Evolutionary conservation across 2,888 invertebrate species (phyloP).

Genomic region (Drosophila affinis): DNA sequence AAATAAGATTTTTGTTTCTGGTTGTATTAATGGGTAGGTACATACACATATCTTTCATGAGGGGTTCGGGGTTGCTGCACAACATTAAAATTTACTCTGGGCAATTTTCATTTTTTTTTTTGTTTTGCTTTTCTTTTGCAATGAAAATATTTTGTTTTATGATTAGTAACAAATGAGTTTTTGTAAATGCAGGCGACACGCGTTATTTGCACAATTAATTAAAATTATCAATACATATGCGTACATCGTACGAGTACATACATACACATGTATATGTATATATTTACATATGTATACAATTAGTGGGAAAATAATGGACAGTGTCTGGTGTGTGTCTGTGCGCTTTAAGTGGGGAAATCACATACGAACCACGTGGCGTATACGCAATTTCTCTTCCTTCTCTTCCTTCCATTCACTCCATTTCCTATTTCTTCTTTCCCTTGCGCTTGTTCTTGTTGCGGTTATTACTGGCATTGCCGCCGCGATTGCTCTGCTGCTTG

Average conservation of each 20-base stretch:
- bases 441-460: conserved; percentile 76
- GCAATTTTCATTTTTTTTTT: conserved; percentile 21
- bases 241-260: conserved; percentile 29
- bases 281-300: conserved; percentile 26
- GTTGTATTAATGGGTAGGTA: conserved; percentile 11
- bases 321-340: conserved; percentile 19
- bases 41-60: conserved; percentile 35
- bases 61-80: conserved; percentile 32
- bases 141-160: conserved; percentile 36
- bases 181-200: conserved; percentile 65
- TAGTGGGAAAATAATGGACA: conserved; percentile 43
- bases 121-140: conserved; percentile 40
- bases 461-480: conserved; percentile 56
- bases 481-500: conserved; percentile 46
- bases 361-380: conserved; percentile 58
- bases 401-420: background rate
- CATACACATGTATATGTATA: conserved; percentile 7
- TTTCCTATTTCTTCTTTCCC: conserved; percentile 72
- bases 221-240: conserved; percentile 49
- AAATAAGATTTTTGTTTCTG: conserved; percentile 79
- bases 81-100: conserved; percentile 45
- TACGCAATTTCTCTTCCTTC: conserved; percentile 44
- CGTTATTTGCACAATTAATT: conserved; percentile 73
- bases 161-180: conserved; percentile 80
- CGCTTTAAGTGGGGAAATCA: conserved; percentile 29